These are phyloP conservation scores for Holothuria glaberrima DNA, from an alignment of 35 echinoderm and acorn worm species.

Conservation along the genomic window DNA sequence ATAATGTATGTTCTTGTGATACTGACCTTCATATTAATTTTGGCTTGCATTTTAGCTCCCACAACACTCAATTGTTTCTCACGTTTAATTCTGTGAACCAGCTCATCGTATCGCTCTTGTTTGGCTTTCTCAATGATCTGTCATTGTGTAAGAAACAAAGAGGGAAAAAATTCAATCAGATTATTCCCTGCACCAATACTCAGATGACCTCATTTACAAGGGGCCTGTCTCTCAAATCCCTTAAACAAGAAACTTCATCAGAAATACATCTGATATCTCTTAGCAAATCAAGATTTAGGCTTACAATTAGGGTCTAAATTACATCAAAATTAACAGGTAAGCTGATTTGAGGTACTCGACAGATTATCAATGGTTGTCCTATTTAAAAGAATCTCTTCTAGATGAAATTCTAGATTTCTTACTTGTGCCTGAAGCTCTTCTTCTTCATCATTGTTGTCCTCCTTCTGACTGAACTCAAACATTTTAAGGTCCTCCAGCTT, in stretches of 20 bases:
- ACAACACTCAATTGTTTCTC: slow-evolving; percentile 41
- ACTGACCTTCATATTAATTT: slow-evolving; percentile 53
- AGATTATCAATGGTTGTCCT: no score
- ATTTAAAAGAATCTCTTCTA: no score
- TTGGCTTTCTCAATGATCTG: slow-evolving; percentile 41
- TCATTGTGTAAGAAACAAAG: neutral
- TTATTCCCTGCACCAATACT: neutral
- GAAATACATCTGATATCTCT: neutral
- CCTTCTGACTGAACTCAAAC: neutral
- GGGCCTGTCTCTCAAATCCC: no score
- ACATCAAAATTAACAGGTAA: no score
- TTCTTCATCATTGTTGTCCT: neutral
- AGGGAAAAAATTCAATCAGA: neutral
- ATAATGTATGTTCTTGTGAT: neutral
- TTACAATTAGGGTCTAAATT: no score
- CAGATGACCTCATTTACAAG: neutral
- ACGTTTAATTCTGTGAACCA: slow-evolving; percentile 48
- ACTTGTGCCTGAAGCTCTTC: slow-evolving; percentile 53
- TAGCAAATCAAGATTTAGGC: no score
- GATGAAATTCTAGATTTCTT: neutral
- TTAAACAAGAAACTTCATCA: neutral
- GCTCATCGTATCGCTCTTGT: slow-evolving; percentile 21
- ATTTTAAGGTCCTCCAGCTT: slow-evolving; percentile 38
- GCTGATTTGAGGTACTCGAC: no score
- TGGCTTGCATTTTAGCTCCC: slow-evolving; percentile 47